Evolutionary conservation across 2,113 vertebrate species (phyloP).

Genomic region (Pteruthius melanotis): DNA sequence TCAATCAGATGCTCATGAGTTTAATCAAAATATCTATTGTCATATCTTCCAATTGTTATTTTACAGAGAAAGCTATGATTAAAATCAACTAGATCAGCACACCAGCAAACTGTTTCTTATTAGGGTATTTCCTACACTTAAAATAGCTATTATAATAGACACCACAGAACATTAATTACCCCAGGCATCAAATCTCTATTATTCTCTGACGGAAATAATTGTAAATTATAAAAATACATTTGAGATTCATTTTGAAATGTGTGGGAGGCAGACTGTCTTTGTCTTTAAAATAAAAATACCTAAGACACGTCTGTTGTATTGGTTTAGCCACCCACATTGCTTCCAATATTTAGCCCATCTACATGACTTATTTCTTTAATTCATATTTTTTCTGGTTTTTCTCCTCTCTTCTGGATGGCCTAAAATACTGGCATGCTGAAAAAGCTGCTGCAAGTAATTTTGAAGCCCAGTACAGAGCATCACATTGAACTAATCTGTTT

Average conservation of each 20-base stretch:
- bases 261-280: background rate
- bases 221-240: background rate
- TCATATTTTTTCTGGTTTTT: background rate
- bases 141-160: conserved; percentile 20
- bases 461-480: background rate
- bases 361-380: background rate
- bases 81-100: conserved; percentile 38
- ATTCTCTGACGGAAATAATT: background rate
- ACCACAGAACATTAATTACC: conserved; percentile 13
- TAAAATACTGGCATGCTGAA: background rate
- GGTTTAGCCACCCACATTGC: background rate
- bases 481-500: background rate
- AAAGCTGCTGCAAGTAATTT: background rate
- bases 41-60: conserved; percentile 46
- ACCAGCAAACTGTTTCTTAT: background rate
- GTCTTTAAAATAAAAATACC: background rate
- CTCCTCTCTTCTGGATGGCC: background rate
- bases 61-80: background rate
- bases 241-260: conserved; percentile 27
- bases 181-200: background rate
- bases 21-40: conserved; percentile 21
- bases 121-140: conserved; percentile 50
- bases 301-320: background rate
- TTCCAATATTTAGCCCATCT: background rate
- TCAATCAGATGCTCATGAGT: background rate